Evolutionary conservation across 1,140 invertebrate genomes (phyloP).

Genomic region (Argopecten irradians): DNA sequence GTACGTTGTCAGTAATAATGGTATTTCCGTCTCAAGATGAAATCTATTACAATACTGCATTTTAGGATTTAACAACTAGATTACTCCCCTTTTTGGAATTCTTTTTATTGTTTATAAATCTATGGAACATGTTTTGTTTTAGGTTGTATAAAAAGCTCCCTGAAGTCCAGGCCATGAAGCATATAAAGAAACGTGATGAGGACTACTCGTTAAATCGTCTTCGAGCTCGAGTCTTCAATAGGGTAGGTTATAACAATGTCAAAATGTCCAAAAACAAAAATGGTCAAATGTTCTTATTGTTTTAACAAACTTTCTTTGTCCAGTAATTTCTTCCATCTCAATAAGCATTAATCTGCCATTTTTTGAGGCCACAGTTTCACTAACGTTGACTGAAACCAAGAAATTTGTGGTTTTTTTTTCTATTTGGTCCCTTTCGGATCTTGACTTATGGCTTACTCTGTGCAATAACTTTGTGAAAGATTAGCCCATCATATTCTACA

Average conservation of each 20-base stretch:
- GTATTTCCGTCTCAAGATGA: too few relatives aligned
- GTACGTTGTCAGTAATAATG: too few relatives aligned
- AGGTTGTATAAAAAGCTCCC: conserved; percentile 73
- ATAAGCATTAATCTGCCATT: neutral
- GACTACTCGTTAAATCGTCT: conserved; percentile 69
- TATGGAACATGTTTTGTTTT: conserved; percentile 36
- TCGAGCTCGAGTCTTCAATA: conserved; percentile 68
- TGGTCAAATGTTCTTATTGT: neutral
- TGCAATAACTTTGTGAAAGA: too few relatives aligned
- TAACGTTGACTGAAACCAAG: neutral
- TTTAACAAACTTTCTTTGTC: neutral
- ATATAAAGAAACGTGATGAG: conserved; percentile 56
- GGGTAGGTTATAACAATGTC: conserved; percentile 54
- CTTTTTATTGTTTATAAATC: too few relatives aligned
- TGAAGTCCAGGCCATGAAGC: conserved; percentile 66
- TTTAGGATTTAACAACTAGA: too few relatives aligned
- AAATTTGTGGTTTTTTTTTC: neutral
- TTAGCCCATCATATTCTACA: neutral
- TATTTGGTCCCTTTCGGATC: too few relatives aligned
- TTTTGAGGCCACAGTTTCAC: neutral
- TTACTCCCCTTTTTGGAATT: too few relatives aligned
- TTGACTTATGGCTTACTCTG: too few relatives aligned
- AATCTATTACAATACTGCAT: too few relatives aligned
- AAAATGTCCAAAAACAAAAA: neutral
- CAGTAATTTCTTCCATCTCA: neutral